phyloP scores from a whole-genome alignment of 2,888 invertebrate genomes.

The Falcaria lacertinaria region DNA sequence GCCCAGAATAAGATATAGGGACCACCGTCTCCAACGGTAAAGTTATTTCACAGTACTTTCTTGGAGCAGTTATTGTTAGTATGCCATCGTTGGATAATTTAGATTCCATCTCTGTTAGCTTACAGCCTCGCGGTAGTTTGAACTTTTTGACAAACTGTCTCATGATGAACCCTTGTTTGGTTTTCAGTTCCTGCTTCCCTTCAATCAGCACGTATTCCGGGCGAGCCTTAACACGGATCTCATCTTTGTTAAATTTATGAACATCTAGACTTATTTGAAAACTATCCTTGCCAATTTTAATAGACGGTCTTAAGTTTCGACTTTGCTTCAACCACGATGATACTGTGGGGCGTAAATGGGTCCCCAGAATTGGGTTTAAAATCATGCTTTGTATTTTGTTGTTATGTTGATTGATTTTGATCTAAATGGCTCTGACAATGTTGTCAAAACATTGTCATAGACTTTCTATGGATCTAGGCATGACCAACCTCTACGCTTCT shows the following conservation, averaged over 20 bases:
- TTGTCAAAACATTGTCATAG: background rate
- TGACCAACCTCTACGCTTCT: too few species aligned
- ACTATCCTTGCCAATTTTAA: conserved; percentile 48
- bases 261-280: conserved; percentile 59
- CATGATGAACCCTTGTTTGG: conserved; percentile 39
- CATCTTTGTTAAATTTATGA: conserved; percentile 47
- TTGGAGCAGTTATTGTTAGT: conserved; percentile 49
- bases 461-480: too few species aligned
- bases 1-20: conserved; percentile 25
- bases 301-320: conserved; percentile 37
- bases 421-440: conserved; percentile 5
- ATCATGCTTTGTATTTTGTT: conserved; percentile 7
- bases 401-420: background rate
- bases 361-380: conserved; percentile 18
- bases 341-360: conserved; percentile 21
- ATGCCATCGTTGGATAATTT: conserved; percentile 46
- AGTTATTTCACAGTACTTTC: conserved; percentile 30
- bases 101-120: conserved; percentile 39
- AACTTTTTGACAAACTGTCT: conserved; percentile 57
- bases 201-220: conserved; percentile 57
- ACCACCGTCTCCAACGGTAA: conserved; percentile 39
- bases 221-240: conserved; percentile 55
- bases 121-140: conserved; percentile 55
- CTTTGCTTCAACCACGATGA: conserved; percentile 27
- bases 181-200: conserved; percentile 60